These are phyloP conservation scores for Gulo gulo DNA, from an alignment of 2,113 vertebrate genomes.

Conservation along the genomic window DNA sequence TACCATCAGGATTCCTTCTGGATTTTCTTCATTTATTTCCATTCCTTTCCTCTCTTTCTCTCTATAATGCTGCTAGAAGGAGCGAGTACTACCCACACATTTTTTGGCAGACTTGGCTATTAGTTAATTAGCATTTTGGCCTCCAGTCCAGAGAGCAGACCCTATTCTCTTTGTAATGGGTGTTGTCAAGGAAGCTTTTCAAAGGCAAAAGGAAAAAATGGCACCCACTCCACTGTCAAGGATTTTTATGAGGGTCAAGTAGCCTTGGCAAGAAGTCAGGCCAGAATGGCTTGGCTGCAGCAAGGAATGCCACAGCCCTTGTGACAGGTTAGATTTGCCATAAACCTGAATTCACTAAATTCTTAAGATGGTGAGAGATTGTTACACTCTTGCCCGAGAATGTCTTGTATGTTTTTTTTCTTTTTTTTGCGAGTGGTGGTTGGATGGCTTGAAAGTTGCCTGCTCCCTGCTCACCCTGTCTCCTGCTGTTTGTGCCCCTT, in stretches of 20 bases:
- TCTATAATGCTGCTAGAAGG: neutral
- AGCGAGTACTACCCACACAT: neutral
- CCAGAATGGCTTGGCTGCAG: slow-evolving; percentile 55
- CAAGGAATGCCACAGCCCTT: slow-evolving; percentile 16
- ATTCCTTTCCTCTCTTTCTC: neutral
- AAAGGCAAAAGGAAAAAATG: slow-evolving; percentile 44
- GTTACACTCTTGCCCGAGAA: neutral
- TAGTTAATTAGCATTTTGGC: slow-evolving; percentile 67
- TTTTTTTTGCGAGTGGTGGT: neutral
- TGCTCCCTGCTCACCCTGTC: neutral
- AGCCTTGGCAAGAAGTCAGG: slow-evolving; percentile 40
- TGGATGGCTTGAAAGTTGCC: neutral
- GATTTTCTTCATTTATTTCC: neutral
- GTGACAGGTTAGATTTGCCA: slow-evolving; percentile 54
- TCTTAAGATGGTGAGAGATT: slow-evolving; percentile 37
- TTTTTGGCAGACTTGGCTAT: slow-evolving; percentile 47
- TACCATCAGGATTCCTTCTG: slow-evolving; percentile 1
- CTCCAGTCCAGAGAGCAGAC: slow-evolving; percentile 42
- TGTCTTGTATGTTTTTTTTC: neutral
- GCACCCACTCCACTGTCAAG: slow-evolving; percentile 56
- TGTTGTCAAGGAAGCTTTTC: slow-evolving; percentile 50
- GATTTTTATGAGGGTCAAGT: slow-evolving; percentile 71
- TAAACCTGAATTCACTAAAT: slow-evolving; percentile 27
- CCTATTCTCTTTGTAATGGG: slow-evolving; percentile 54
- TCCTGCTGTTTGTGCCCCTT: neutral